Conservation (phyloP, 1,140 invertebrate genomes). For the Proctacanthus coquilletti region DNA sequence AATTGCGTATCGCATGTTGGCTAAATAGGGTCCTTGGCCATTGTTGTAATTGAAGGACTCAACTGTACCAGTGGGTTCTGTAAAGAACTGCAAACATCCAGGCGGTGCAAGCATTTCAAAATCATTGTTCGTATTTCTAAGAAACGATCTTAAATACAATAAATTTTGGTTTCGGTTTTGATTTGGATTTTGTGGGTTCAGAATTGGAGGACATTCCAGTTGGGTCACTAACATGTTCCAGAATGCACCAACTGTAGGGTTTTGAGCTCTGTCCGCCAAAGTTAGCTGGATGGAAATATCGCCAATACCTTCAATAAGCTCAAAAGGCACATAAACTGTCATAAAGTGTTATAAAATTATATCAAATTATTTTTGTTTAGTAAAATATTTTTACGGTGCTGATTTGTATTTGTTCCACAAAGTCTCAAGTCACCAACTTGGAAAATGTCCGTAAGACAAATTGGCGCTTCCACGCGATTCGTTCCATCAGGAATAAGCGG, state of each 20-base stretch:
- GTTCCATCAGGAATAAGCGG: slow-evolving; percentile 30
- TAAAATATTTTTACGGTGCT: too few relatives aligned
- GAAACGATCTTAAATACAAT: too few relatives aligned
- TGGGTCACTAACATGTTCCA: slow-evolving; percentile 48
- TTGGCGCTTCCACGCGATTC: neutral
- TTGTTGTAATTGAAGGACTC: slow-evolving; percentile 45
- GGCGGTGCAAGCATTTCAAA: slow-evolving; percentile 35
- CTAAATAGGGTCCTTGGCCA: slow-evolving; percentile 18
- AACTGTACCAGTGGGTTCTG: slow-evolving; percentile 35
- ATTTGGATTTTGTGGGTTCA: too few relatives aligned
- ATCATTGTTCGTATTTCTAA: too few relatives aligned
- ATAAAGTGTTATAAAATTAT: too few relatives aligned
- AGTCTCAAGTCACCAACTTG: slow-evolving; percentile 31
- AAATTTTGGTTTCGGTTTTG: too few relatives aligned
- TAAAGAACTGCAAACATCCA: slow-evolving; percentile 48
- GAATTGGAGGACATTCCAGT: slow-evolving; percentile 35
- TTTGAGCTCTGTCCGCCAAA: slow-evolving; percentile 8
- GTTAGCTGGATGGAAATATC: slow-evolving; percentile 16
- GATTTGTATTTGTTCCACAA: slow-evolving; percentile 67
- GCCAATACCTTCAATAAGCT: slow-evolving; percentile 15
- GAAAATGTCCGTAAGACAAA: slow-evolving; percentile 41
- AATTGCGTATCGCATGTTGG: slow-evolving; percentile 30
- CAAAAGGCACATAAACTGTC: slow-evolving; percentile 24
- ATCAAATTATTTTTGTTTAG: too few relatives aligned
- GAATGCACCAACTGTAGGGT: too few relatives aligned